A percentile compares a stretch with the other conserved stretches of the same genome.
Evolutionary conservation across 2,113 vertebrate species (phyloP).

Genomic region (Agapornis roseicollis): DNA sequence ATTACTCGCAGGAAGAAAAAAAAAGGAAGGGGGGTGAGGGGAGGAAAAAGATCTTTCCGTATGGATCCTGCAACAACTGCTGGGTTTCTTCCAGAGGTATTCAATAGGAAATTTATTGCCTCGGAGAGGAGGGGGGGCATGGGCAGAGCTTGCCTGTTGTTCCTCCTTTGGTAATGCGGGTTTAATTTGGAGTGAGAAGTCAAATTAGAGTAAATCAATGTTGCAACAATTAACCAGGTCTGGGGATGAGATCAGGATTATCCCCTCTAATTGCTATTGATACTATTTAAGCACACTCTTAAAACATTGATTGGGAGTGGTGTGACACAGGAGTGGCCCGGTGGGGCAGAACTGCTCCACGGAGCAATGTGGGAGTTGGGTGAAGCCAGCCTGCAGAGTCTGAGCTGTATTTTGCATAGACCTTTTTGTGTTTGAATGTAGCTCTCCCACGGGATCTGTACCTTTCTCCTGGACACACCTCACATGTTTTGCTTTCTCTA

Average conservation of each 20-base stretch:
- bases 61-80: slow-evolving; percentile 78
- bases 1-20: slow-evolving; percentile 82
- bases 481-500: neutral
- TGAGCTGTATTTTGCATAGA: fast-evolving
- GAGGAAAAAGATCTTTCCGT: slow-evolving; percentile 72
- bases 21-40: neutral
- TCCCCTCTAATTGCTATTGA: slow-evolving; percentile 77
- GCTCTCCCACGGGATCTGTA: neutral
- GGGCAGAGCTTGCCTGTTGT: neutral
- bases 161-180: slow-evolving; percentile 60
- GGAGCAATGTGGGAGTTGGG: neutral
- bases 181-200: slow-evolving; percentile 74
- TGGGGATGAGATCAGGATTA: slow-evolving; percentile 66
- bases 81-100: slow-evolving; percentile 51
- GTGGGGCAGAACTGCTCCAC: neutral
- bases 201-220: slow-evolving; percentile 83
- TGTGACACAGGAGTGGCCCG: neutral
- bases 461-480: neutral
- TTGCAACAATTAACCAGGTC: slow-evolving; percentile 83
- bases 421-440: neutral
- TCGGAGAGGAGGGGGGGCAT: neutral
- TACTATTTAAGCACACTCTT: slow-evolving; percentile 74
- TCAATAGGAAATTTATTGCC: slow-evolving; percentile 86
- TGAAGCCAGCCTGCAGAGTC: neutral
- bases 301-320: slow-evolving; percentile 30